Evolutionary conservation across 2,797 vertebrate genomes (phyloP).

Genomic region (Darevskia mixta): DNA sequence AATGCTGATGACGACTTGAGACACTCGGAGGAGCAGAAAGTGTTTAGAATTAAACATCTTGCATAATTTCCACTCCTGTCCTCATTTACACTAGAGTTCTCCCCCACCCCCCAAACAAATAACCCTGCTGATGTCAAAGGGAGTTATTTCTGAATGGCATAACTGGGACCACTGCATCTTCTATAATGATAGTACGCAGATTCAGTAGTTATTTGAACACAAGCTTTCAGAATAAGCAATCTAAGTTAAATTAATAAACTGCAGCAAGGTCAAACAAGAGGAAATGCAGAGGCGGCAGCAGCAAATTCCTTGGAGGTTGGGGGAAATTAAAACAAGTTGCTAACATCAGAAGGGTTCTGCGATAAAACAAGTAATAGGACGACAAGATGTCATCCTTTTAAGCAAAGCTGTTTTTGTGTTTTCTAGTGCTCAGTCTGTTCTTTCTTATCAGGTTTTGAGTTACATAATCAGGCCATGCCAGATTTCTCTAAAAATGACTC

Average conservation of each 20-base stretch:
- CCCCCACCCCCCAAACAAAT: too few species aligned
- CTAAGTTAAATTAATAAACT: conserved; percentile 38
- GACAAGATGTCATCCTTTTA: background rate
- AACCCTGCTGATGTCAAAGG: background rate
- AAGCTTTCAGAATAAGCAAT: background rate
- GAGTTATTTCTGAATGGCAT: background rate
- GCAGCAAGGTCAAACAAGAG: conserved; percentile 19
- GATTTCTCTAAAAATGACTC: conserved; percentile 27
- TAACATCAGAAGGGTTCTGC: conserved; percentile 1
- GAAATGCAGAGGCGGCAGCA: conserved; percentile 29
- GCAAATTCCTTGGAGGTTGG: conserved; percentile 7
- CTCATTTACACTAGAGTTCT: background rate
- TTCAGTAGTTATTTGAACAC: conserved; percentile 33
- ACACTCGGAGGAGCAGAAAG: background rate
- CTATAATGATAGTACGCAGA: background rate
- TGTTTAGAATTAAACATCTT: background rate
- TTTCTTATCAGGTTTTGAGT: conserved; percentile 27
- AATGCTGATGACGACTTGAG: conserved; percentile 5
- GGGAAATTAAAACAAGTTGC: conserved; percentile 43
- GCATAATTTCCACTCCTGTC: background rate
- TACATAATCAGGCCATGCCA: conserved; percentile 25
- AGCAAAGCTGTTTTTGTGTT: conserved; percentile 12
- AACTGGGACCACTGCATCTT: background rate
- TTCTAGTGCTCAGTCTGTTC: conserved; percentile 25
- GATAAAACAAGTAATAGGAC: background rate